Conservation (phyloP, 2,113 vertebrate genomes). For the Sinocyclocheilus rhinocerous region DNA sequence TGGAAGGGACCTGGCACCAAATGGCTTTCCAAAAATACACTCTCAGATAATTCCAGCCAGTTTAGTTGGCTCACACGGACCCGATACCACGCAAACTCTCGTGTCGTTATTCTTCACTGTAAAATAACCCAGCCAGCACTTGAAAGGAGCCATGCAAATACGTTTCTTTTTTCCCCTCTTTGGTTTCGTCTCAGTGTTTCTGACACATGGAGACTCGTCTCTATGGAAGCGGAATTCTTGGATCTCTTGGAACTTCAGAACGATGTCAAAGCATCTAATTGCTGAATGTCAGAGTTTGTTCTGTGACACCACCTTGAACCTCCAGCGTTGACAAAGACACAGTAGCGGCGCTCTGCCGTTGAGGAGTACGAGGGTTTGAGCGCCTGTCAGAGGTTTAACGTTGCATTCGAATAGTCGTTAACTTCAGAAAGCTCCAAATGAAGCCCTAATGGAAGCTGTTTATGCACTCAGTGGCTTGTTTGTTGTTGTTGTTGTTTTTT, state of each 20-base stretch:
- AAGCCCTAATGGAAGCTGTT: conserved; percentile 47
- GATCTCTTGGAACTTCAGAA: conserved; percentile 55
- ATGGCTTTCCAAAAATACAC: conserved; percentile 65
- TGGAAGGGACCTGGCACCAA: conserved; percentile 46
- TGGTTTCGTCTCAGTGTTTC: conserved; percentile 49
- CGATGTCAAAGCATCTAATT: conserved; percentile 53
- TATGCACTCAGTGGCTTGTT: conserved; percentile 27
- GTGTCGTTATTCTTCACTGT: conserved; percentile 35
- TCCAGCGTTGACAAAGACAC: conserved; percentile 42
- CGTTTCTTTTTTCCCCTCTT: background rate
- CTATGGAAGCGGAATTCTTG: conserved; percentile 44
- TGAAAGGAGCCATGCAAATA: conserved; percentile 52
- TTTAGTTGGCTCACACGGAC: background rate
- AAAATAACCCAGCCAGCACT: conserved; percentile 47
- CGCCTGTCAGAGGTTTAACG: conserved; percentile 25
- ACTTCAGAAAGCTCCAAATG: conserved; percentile 43
- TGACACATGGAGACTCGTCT: conserved; percentile 53
- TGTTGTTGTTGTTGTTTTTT: background rate
- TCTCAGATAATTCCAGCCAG: conserved; percentile 48
- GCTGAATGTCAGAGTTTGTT: conserved; percentile 49
- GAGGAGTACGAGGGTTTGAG: conserved; percentile 19
- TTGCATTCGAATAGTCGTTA: conserved; percentile 4
- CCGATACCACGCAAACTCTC: conserved; percentile 26
- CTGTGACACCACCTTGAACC: conserved; percentile 59
- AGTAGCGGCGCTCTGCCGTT: background rate